These are phyloP conservation scores for Drosophila cognata DNA, from an alignment of 2,888 invertebrate species.

Conservation along the genomic window DNA sequence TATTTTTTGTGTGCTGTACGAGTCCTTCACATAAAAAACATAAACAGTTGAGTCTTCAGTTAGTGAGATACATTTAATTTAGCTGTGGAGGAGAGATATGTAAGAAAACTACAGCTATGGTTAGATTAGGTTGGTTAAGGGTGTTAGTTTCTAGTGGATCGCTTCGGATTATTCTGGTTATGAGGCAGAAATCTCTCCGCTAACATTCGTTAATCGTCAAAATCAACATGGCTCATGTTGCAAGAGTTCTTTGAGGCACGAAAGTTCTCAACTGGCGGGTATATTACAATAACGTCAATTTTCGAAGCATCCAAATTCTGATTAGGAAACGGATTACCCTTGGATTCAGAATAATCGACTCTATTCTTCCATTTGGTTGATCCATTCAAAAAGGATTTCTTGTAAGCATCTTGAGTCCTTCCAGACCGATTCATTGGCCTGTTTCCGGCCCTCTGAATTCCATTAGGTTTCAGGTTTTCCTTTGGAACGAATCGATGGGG, in stretches of 20 bases:
- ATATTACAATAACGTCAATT: conserved; percentile 49
- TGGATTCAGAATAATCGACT: not conserved
- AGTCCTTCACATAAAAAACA: not conserved
- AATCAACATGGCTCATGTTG: not conserved
- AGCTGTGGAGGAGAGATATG: conserved; percentile 21
- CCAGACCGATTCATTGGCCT: not conserved
- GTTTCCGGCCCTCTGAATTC: not conserved
- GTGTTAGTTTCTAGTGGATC: not conserved
- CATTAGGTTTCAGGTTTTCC: not conserved
- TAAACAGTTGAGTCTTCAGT: conserved; percentile 30
- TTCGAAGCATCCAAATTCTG: conserved; percentile 22
- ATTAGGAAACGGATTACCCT: conserved; percentile 38
- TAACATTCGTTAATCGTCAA: not conserved
- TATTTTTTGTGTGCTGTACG: conserved; percentile 3
- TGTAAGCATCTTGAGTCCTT: not conserved
- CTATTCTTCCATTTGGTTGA: no score
- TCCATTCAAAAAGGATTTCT: not conserved
- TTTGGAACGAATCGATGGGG: not conserved
- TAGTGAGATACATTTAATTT: conserved; percentile 41
- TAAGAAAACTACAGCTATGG: conserved; percentile 44
- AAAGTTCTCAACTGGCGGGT: conserved; percentile 50
- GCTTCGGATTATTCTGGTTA: not conserved
- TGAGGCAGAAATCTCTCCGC: not conserved
- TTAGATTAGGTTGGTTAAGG: conserved; percentile 24
- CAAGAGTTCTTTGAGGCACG: conserved; percentile 56